These are phyloP conservation scores for Urocitellus parryii DNA, from an alignment of 2,113 vertebrate species.

Conservation along the genomic window DNA sequence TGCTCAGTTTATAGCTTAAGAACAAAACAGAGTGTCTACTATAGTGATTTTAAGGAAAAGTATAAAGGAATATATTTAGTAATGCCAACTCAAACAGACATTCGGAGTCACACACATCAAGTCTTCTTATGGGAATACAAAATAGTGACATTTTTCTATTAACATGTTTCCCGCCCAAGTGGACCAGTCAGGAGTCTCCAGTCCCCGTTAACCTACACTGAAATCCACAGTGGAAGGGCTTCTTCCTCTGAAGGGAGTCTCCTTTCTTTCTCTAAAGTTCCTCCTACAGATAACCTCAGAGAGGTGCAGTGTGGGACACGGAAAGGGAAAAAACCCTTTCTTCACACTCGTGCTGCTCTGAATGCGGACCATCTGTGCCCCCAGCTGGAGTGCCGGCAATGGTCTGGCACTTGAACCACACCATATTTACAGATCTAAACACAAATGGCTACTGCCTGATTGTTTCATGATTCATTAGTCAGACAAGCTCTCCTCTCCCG, in stretches of 20 bases:
- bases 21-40: conserved; percentile 37
- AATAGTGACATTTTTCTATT: not conserved
- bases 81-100: conserved; percentile 28
- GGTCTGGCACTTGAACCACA: conserved; percentile 99
- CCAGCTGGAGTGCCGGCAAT: conserved; percentile 99
- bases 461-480: conserved; percentile 99
- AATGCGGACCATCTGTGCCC: conserved; percentile 99
- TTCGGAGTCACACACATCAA: not conserved
- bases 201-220: not conserved
- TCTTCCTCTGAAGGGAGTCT: not conserved
- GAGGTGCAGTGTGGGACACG: conserved; percentile 91
- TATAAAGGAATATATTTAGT: not conserved
- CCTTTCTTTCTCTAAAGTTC: conserved; percentile 57
- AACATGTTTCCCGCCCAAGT: not conserved
- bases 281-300: conserved; percentile 83
- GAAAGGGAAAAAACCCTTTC: conserved; percentile 87
- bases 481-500: conserved; percentile 99
- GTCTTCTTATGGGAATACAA: not conserved
- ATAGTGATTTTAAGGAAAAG: conserved; percentile 10
- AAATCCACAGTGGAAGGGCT: not conserved
- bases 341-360: conserved; percentile 93
- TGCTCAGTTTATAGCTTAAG: conserved; percentile 33
- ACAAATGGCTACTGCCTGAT: conserved; percentile 99
- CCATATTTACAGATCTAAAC: conserved; percentile 99
- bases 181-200: not conserved